Evolutionary conservation across 2,888 invertebrate genomes (phyloP), one percentile per base, ranked within the genome.

Genomic region (Tricholauxania praeusta): DNA sequence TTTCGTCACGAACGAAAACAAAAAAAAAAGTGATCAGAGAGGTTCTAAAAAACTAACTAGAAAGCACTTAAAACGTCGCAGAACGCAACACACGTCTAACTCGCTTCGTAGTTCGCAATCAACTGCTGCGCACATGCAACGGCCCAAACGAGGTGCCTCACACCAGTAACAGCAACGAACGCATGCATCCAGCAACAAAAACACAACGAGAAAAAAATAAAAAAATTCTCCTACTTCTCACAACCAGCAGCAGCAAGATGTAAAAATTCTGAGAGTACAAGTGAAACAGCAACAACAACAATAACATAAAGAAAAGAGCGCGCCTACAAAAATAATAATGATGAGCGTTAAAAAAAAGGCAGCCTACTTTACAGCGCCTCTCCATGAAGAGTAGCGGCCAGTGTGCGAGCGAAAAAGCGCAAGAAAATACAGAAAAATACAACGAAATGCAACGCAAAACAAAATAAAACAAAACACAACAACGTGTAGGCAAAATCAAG

Each of bases 51-150:
- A 76, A 76, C 75, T 77, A 79, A 79, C 76, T 78, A 76, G 75
- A 79, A 82, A 85, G 83, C 82, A 83, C 84, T 84, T 83, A 79
- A 82, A 83, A 83, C 84, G 83, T 79, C 74, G 75, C 77, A 75
- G 74, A 63, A 53, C 59, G 52, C 57, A 63, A 64, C 68, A 66
- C 87, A 87, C 87, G 87, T 87, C 87, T 84, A 83, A 85, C 85
- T 87, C 84, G 86, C 87, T 87, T 84, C 85, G 84, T 82, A 83
- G 84, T 83, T 86, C 82, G 83, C 83, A 82, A 81, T 84, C 82
- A 84, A 87, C 86, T 86, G 85, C 78, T 66, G 69, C 71, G 74
- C 76, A 74, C 71, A 74, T 74, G 72, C 73, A 74, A 72, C 71
- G 76, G 73, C 73, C 65, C 72, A 71, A 72, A 68, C 74, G 76